A percentile compares a stretch with the other conserved stretches of the same genome.
Evolutionary conservation across 2,113 vertebrate species (phyloP).

Genomic region (Microcebus murinus): DNA sequence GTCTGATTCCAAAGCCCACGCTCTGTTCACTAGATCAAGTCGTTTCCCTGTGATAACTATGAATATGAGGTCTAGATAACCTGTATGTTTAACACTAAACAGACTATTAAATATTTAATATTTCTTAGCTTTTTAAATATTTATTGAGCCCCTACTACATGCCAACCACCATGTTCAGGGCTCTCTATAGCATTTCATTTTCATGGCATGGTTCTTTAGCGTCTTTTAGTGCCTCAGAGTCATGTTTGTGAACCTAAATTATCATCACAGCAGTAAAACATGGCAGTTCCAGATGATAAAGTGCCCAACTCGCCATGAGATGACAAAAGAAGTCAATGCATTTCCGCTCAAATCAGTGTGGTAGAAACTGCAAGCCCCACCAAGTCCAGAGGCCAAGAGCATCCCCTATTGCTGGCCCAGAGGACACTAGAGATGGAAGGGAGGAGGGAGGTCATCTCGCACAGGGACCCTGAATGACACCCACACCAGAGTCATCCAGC

Average conservation of each 20-base stretch:
- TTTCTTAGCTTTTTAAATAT: not conserved
- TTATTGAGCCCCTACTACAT: not conserved
- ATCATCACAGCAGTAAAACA: not conserved
- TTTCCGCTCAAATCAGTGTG: not conserved
- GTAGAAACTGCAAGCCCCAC: not conserved
- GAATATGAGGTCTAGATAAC: not conserved
- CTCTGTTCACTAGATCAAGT: not conserved
- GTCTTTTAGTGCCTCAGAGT: not conserved
- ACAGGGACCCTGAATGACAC: rapidly evolving
- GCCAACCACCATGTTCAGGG: not conserved
- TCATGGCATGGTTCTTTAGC: not conserved
- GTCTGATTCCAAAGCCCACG: not conserved
- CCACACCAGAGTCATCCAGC: not conserved
- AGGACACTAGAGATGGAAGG: not conserved
- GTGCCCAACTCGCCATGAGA: not conserved
- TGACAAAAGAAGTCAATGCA: not conserved
- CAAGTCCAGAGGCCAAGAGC: not conserved
- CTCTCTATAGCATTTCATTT: not conserved
- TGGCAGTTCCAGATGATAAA: not conserved
- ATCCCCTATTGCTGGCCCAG: not conserved
- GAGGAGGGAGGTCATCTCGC: too few species aligned
- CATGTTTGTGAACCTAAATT: not conserved
- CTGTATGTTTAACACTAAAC: not conserved
- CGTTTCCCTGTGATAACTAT: not conserved
- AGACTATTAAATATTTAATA: not conserved